Conservation (phyloP, 1,140 invertebrate species). For the Battus philenor region DNA sequence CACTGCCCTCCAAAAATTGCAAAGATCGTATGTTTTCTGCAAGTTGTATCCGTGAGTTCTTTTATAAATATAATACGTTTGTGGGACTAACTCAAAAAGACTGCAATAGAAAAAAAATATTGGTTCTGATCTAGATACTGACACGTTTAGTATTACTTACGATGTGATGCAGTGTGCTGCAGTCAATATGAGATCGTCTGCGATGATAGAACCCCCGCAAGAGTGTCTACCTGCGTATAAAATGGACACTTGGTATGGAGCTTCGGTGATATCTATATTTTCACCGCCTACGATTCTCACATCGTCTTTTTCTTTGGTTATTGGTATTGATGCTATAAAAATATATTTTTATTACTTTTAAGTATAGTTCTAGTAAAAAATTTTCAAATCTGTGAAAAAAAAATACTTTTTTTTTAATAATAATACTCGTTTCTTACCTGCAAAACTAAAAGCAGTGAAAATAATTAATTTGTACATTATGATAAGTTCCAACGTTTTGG, state of each 20-base stretch:
- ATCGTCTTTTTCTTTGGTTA: conserved; percentile 28
- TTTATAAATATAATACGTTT: too few species aligned
- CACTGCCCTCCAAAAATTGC: too few species aligned
- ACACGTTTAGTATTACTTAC: too few species aligned
- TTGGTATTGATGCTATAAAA: conserved; percentile 36
- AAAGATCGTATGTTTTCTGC: too few species aligned
- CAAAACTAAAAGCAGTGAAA: conserved; percentile 29
- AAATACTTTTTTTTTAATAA: neutral
- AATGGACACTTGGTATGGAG: conserved; percentile 79
- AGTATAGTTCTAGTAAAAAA: neutral
- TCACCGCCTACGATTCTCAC: conserved; percentile 57
- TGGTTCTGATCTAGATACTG: too few species aligned
- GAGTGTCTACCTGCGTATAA: conserved; percentile 70
- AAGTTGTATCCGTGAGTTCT: too few species aligned
- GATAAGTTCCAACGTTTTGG: conserved; percentile 20
- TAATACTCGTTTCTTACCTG: conserved; percentile 22
- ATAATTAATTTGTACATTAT: conserved; percentile 33
- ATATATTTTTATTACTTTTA: conserved; percentile 10
- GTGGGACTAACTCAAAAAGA: too few species aligned
- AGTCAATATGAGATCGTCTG: conserved; percentile 77
- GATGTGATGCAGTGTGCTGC: conserved; percentile 81
- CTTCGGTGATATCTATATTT: conserved; percentile 63
- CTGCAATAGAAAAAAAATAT: too few species aligned
- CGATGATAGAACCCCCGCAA: conserved; percentile 80
- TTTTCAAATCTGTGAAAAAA: neutral